Evolutionary conservation across 2,797 vertebrate species (phyloP).

Genomic region (Leontopithecus rosalia): DNA sequence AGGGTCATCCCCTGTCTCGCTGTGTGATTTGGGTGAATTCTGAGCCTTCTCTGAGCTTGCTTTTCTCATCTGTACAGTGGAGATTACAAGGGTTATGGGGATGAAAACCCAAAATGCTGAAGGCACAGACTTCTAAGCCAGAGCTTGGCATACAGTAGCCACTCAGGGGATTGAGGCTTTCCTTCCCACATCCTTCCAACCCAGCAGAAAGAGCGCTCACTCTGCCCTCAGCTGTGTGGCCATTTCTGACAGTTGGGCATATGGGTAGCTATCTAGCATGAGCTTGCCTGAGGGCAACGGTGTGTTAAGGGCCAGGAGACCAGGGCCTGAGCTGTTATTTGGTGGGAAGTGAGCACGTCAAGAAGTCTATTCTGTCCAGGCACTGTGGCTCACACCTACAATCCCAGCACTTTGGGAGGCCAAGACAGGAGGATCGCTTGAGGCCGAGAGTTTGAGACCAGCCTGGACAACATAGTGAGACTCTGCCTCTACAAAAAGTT

Average conservation of each 20-base stretch:
- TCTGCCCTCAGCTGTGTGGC: background rate
- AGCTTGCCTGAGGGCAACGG: background rate
- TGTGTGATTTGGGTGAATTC: background rate
- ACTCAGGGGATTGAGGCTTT: background rate
- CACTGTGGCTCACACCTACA: background rate
- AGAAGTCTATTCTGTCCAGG: background rate
- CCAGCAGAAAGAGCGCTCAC: background rate
- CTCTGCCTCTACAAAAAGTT: background rate
- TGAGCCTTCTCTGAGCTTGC: background rate
- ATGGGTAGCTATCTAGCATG: background rate
- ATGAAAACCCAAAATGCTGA: background rate
- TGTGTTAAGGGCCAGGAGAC: background rate
- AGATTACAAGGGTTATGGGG: no score
- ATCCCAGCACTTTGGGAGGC: background rate
- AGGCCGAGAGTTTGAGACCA: background rate
- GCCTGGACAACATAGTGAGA: background rate
- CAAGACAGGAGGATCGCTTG: background rate
- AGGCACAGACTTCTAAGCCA: background rate
- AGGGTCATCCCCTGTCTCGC: background rate
- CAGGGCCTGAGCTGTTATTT: background rate
- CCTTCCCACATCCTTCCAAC: background rate
- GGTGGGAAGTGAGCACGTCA: background rate
- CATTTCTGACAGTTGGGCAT: fast-evolving
- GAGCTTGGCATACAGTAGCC: background rate
- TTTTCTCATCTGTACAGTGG: background rate